phyloP scores from a whole-genome alignment of 1,140 invertebrate genomes.

The Drosophila oshimai region DNA sequence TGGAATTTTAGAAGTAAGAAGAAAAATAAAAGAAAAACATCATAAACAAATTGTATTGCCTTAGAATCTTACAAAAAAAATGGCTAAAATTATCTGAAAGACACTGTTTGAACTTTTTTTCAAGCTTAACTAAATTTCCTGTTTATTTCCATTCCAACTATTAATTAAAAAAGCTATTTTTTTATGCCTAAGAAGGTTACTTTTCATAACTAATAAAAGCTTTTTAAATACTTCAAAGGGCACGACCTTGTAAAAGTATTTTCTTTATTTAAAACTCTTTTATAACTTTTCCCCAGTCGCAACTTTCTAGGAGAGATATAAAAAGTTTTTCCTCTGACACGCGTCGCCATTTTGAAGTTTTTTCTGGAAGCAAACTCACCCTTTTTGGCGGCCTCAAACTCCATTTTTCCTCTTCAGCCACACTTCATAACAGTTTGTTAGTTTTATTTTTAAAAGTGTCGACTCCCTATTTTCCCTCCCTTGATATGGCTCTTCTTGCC shows the following conservation, averaged over 20 bases:
- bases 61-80: background rate
- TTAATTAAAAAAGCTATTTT: no score
- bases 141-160: no score
- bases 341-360: conserved; percentile 46
- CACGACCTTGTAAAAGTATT: conserved; percentile 2
- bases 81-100: no score
- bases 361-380: conserved; percentile 22
- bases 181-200: no score
- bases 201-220: no score
- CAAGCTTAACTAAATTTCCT: no score
- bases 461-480: background rate
- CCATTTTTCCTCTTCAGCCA: conserved; percentile 29
- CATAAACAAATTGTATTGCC: background rate
- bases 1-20: background rate
- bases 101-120: no score
- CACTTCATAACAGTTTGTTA: conserved; percentile 44
- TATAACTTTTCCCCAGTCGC: background rate
- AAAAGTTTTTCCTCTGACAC: background rate
- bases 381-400: conserved; percentile 9
- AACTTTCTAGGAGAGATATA: background rate
- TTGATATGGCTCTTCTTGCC: background rate
- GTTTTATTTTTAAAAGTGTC: conserved; percentile 58
- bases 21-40: background rate
- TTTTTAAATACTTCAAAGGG: background rate
- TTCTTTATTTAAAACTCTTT: background rate